Evolutionary conservation across 1,140 invertebrate genomes (phyloP).

Genomic region (Trichonephila inaurata): DNA sequence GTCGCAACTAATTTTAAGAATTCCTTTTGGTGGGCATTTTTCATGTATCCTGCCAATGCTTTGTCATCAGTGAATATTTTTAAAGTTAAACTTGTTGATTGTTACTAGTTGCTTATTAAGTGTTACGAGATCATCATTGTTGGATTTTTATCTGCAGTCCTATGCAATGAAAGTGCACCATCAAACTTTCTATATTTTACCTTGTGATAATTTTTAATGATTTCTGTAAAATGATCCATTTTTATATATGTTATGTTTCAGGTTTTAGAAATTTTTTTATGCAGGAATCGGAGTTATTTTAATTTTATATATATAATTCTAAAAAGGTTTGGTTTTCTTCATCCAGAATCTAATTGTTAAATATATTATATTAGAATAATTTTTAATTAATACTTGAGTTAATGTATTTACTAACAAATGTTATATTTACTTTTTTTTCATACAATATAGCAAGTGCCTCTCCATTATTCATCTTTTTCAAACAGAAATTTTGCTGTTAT

Average conservation of each 20-base stretch:
- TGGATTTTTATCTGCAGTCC: conserved; percentile 7
- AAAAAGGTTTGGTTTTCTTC: no score
- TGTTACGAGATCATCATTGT: background rate
- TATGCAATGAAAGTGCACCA: background rate
- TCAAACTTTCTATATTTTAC: background rate
- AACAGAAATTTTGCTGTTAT: no score
- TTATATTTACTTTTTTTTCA: no score
- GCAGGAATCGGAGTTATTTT: background rate
- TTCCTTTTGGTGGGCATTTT: conserved; percentile 44
- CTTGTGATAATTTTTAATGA: background rate
- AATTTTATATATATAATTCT: background rate
- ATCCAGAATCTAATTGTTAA: no score
- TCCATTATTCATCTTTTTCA: no score
- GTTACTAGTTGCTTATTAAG: conserved; percentile 58
- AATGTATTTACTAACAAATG: no score
- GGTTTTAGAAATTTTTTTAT: background rate
- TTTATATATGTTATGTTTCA: background rate
- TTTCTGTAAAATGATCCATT: background rate
- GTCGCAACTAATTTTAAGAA: conserved; percentile 44
- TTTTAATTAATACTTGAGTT: no score
- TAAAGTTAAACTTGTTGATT: conserved; percentile 62
- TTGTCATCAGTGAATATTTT: conserved; percentile 19
- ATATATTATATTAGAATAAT: no score
- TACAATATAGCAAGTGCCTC: no score
- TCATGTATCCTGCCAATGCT: conserved; percentile 75